Conservation (phyloP, 2,888 invertebrate species). For the Linnaemya vulpina region DNA sequence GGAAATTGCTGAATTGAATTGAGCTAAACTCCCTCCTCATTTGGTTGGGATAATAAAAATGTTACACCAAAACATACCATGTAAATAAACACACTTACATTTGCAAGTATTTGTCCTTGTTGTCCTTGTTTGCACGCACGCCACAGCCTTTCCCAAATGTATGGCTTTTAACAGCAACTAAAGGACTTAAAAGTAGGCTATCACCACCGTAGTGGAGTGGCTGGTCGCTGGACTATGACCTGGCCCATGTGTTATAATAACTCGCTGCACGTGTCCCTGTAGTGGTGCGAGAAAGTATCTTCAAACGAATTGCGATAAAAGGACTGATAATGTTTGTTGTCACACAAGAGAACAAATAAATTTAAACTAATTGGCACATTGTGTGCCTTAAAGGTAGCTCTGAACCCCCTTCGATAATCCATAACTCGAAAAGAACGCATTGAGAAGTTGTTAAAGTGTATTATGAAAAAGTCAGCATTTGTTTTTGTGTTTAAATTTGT, state of each 20-base stretch:
- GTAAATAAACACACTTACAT: neutral
- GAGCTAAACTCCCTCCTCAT: conserved; percentile 5
- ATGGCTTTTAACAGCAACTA: conserved; percentile 16
- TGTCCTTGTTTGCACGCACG: conserved; percentile 23
- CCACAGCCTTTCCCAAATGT: conserved; percentile 2
- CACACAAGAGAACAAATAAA: conserved; percentile 15
- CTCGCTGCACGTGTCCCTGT: neutral
- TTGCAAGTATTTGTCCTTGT: conserved; percentile 14
- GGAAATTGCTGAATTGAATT: no score
- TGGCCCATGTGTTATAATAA: conserved; percentile 36
- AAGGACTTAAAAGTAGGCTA: conserved; percentile 43
- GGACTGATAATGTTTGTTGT: conserved; percentile 31
- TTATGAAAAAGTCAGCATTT: neutral
- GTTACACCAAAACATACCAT: conserved; percentile 4
- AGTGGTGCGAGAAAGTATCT: conserved; percentile 1
- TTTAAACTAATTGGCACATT: conserved; percentile 56
- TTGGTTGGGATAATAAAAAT: neutral
- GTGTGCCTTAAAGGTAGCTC: conserved; percentile 48
- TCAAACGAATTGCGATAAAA: conserved; percentile 28
- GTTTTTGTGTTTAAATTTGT: neutral
- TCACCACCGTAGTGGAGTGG: conserved; percentile 17
- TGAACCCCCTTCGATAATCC: conserved; percentile 3
- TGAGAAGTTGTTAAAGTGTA: no score
- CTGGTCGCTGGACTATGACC: conserved; percentile 1
- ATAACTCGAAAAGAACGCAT: neutral